Conservation (phyloP, 2,797 vertebrate genomes). For the Pteropus rufus region DNA sequence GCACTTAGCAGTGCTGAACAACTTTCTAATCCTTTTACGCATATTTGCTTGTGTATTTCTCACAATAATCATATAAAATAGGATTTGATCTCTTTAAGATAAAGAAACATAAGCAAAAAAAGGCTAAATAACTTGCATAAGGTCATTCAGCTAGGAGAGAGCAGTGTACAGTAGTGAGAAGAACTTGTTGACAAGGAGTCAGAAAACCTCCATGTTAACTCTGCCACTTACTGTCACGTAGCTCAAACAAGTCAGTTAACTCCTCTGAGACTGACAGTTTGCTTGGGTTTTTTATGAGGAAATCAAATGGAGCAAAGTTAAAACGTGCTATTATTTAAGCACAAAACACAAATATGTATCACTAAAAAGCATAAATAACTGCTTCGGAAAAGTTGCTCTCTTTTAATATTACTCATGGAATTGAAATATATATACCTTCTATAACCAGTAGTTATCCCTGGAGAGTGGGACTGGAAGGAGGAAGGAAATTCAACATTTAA, state of each 20-base stretch:
- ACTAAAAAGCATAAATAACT: neutral
- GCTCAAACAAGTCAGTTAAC: neutral
- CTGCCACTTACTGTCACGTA: neutral
- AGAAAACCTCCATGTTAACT: neutral
- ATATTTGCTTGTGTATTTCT: neutral
- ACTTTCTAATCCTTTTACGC: neutral
- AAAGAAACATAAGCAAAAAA: neutral
- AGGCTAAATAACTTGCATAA: neutral
- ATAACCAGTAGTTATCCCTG: neutral
- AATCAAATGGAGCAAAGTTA: slow-evolving; percentile 12
- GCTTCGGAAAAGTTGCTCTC: neutral
- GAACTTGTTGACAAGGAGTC: neutral
- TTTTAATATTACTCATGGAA: slow-evolving; percentile 14
- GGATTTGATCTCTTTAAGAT: slow-evolving; percentile 29
- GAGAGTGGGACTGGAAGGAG: neutral
- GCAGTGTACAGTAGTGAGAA: neutral
- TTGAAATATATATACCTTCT: neutral
- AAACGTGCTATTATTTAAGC: neutral
- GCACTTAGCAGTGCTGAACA: neutral
- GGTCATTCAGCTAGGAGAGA: neutral
- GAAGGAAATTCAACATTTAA: neutral
- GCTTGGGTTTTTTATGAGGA: slow-evolving; percentile 8
- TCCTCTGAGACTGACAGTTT: neutral
- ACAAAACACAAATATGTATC: slow-evolving; percentile 1
- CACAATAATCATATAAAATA: neutral